Evolutionary conservation across 2,888 invertebrate species (phyloP).

Genomic region (Scrobipalpa atriplicella): DNA sequence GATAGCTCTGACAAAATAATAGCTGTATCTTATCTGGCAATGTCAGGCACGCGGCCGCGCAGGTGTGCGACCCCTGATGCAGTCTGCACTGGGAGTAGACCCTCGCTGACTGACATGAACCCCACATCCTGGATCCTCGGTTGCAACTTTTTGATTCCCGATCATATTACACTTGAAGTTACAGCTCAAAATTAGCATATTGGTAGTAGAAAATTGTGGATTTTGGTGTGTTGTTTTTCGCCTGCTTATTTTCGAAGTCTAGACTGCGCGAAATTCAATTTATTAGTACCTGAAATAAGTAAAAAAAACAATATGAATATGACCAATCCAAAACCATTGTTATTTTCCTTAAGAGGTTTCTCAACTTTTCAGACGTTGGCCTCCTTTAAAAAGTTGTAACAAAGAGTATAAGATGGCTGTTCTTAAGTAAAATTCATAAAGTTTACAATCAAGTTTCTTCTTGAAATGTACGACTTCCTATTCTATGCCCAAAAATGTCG

Average conservation of each 20-base stretch:
- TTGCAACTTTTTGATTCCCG: too few relatives aligned
- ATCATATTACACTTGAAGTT: too few relatives aligned
- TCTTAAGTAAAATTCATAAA: not conserved
- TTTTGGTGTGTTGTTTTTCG: too few relatives aligned
- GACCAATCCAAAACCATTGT: too few relatives aligned
- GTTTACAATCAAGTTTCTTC: not conserved
- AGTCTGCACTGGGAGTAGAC: not conserved
- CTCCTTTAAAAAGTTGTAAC: not conserved
- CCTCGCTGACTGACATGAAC: not conserved
- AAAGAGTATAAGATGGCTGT: not conserved
- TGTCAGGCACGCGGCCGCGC: slow-evolving; percentile 75
- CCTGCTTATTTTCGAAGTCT: too few relatives aligned
- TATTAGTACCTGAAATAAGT: too few relatives aligned
- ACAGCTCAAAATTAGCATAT: too few relatives aligned
- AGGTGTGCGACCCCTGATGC: slow-evolving; percentile 75
- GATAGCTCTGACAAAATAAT: slow-evolving; percentile 80
- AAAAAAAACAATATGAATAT: too few relatives aligned
- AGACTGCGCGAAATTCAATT: too few relatives aligned
- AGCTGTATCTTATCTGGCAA: slow-evolving; percentile 80
- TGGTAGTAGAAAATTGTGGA: too few relatives aligned
- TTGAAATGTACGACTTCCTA: slow-evolving; percentile 42
- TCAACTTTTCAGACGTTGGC: slow-evolving; percentile 1
- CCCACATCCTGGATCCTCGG: not conserved
- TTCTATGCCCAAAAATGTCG: slow-evolving; percentile 8
- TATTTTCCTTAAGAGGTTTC: not conserved